Percentiles rank a stretch among this genome's conserved stretches.
phyloP scores from a whole-genome alignment of 1,140 invertebrate genomes.

The Calosoma granatense region DNA sequence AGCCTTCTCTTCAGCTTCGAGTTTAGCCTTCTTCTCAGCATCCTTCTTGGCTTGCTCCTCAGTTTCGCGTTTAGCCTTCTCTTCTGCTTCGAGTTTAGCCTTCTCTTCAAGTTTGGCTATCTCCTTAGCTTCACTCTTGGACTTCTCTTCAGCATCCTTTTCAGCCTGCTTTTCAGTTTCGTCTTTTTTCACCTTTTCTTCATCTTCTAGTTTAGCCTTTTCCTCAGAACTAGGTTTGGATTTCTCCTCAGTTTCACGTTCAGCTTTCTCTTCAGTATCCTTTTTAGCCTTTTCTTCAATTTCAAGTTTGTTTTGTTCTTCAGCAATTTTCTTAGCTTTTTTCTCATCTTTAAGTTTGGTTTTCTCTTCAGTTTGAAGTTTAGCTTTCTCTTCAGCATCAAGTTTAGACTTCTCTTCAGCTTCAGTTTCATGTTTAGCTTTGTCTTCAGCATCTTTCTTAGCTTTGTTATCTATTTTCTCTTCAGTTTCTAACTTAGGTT shows the following conservation, averaged over 20 bases:
- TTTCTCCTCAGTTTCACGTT: slow-evolving; percentile 16
- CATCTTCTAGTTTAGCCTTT: slow-evolving; percentile 16
- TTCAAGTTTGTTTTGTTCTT: slow-evolving; percentile 14
- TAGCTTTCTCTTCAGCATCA: slow-evolving; percentile 20
- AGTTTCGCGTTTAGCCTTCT: slow-evolving; percentile 18
- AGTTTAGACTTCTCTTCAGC: slow-evolving; percentile 16
- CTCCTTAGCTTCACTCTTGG: slow-evolving; percentile 14
- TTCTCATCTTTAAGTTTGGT: slow-evolving; percentile 18
- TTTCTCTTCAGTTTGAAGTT: slow-evolving; percentile 16
- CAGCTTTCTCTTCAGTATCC: slow-evolving; percentile 10
- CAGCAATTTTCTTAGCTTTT: slow-evolving; percentile 22
- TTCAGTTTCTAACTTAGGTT: slow-evolving; percentile 22
- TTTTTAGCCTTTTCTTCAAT: slow-evolving; percentile 13
- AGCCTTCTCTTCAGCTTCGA: too few species aligned
- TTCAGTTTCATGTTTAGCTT: slow-evolving; percentile 19
- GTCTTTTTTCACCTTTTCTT: slow-evolving; percentile 19
- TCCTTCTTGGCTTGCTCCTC: slow-evolving; percentile 16
- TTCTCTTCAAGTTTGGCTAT: slow-evolving; percentile 12
- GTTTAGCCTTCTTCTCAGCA: too few species aligned
- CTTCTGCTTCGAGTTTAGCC: slow-evolving; percentile 16
- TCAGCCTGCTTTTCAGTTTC: slow-evolving; percentile 15
- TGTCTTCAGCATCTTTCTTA: slow-evolving; percentile 19
- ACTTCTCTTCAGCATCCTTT: too few species aligned
- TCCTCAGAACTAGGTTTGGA: slow-evolving; percentile 7
- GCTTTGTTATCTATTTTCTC: slow-evolving; percentile 20